phyloP scores from a whole-genome alignment of 2,888 invertebrate genomes.

The Cephonodes hylas region DNA sequence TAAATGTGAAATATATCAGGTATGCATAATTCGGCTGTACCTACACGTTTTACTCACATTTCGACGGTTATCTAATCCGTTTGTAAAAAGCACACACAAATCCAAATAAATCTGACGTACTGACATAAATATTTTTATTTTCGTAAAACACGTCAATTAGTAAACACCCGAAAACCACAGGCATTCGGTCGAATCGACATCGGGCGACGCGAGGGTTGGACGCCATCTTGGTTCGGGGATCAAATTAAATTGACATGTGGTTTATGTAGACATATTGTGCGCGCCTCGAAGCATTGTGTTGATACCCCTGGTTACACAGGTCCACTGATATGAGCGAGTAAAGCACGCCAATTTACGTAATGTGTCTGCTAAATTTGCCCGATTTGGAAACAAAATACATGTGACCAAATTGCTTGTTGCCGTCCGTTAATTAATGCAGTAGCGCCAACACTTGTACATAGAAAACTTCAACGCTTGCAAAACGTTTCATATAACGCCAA shows the following conservation, averaged over 20 bases:
- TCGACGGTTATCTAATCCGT: background rate
- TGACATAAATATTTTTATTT: slow-evolving; percentile 60
- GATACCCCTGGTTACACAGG: slow-evolving; percentile 77
- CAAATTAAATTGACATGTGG: slow-evolving; percentile 80
- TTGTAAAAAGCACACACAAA: background rate
- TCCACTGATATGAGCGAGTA: slow-evolving; percentile 66
- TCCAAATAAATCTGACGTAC: slow-evolving; percentile 43
- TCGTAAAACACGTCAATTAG: slow-evolving; percentile 73
- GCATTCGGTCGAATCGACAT: slow-evolving; percentile 58
- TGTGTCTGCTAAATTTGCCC: slow-evolving; percentile 48
- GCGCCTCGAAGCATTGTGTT: slow-evolving; percentile 67
- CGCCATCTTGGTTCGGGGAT: slow-evolving; percentile 77
- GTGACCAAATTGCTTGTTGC: background rate
- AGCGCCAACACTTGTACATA: background rate
- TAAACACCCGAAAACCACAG: slow-evolving; percentile 64
- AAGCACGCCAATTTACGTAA: slow-evolving; percentile 70
- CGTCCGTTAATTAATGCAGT: slow-evolving; percentile 1
- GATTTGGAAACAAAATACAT: slow-evolving; percentile 5
- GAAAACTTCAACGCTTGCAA: slow-evolving; percentile 9
- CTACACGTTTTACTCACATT: background rate
- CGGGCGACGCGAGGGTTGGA: slow-evolving; percentile 54
- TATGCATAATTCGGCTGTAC: no score
- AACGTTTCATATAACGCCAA: background rate
- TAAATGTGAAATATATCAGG: no score
- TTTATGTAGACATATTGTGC: slow-evolving; percentile 73